Conservation (phyloP, 92 coral and sea anemone species). For the Bergia puertoricense region DNA sequence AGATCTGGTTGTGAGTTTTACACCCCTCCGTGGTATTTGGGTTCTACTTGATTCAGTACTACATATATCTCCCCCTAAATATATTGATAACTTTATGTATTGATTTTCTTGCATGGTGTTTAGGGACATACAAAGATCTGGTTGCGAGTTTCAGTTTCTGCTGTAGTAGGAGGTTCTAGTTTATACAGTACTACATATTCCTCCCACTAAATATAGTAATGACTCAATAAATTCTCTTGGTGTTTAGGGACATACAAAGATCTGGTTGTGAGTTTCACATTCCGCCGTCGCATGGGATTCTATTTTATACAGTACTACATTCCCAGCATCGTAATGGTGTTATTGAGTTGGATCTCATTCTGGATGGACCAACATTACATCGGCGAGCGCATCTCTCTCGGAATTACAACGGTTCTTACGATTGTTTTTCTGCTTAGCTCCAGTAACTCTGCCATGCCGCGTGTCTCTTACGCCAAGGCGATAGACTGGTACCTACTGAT, state of each 20-base stretch:
- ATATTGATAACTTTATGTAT: too few relatives aligned
- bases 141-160: not conserved
- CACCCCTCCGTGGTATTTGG: conserved; percentile 87
- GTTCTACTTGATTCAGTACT: conserved; percentile 82
- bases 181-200: not conserved
- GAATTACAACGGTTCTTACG: conserved; percentile 96
- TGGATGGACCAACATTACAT: conserved; percentile 97
- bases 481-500: conserved; percentile 97
- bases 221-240: not conserved
- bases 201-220: not conserved
- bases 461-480: conserved; percentile 98
- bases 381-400: conserved; percentile 97
- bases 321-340: conserved; percentile 91
- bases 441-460: conserved; percentile 97
- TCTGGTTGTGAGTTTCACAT: conserved; percentile 83
- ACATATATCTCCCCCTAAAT: conserved; percentile 31
- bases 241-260: conserved; percentile 80
- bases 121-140: not conserved
- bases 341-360: conserved; percentile 94
- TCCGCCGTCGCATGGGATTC: conserved; percentile 96
- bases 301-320: conserved; percentile 93
- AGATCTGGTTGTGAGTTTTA: conserved; percentile 73
- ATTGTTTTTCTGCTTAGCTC: conserved; percentile 96
- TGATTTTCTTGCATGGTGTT: too few relatives aligned
- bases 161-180: too few relatives aligned